Conservation (phyloP, 2,888 invertebrate species). For the Chorisops tibialis region DNA sequence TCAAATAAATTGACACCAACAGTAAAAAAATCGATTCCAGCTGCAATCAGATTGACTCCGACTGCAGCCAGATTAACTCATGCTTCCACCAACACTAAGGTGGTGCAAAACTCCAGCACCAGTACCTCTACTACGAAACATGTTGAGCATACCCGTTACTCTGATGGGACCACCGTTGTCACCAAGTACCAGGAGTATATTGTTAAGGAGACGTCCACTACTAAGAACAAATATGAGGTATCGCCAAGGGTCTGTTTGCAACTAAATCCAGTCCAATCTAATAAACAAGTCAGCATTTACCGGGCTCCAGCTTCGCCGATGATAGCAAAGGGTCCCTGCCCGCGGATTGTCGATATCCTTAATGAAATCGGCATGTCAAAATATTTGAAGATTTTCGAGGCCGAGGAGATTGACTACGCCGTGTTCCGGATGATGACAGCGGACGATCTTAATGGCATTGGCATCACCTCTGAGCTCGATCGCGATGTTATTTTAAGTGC, state of each 20-base stretch:
- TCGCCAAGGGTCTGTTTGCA: not conserved
- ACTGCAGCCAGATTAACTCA: too few relatives aligned
- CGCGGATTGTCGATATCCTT: not conserved
- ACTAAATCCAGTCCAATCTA: not conserved
- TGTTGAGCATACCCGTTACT: not conserved
- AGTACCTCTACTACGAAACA: too few relatives aligned
- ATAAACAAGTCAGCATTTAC: not conserved
- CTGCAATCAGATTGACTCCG: too few relatives aligned
- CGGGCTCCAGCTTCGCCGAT: not conserved
- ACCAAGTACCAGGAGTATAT: not conserved
- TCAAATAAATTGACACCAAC: too few relatives aligned
- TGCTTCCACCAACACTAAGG: too few relatives aligned
- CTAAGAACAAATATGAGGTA: constrained; percentile 1
- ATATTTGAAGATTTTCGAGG: constrained; percentile 19
- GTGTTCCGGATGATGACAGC: constrained; percentile 15
- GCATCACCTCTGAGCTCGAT: constrained; percentile 6
- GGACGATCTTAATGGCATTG: constrained; percentile 17
- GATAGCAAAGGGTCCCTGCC: not conserved
- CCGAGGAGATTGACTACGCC: constrained; percentile 25
- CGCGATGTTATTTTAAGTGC: constrained; percentile 18
- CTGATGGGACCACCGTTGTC: not conserved
- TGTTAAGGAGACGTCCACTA: not conserved
- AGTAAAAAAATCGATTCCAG: too few relatives aligned
- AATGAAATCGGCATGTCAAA: not conserved
- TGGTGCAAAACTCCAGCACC: too few relatives aligned